These are phyloP conservation scores for Drosophila tropicalis DNA, from an alignment of 1,140 invertebrate species.

Conservation along the genomic window DNA sequence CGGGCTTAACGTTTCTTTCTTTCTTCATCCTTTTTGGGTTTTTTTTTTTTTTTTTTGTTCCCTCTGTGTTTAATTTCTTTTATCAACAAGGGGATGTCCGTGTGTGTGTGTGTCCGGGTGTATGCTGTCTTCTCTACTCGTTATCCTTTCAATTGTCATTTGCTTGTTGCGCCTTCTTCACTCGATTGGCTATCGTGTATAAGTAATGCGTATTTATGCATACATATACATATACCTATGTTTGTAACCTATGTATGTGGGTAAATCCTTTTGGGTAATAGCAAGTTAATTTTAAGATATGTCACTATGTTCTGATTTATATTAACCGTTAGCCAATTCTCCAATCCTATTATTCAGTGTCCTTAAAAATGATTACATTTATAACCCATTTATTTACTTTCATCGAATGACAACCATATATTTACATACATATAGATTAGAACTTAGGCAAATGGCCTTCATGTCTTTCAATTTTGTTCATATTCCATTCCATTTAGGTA, in stretches of 20 bases:
- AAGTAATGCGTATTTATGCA: conserved; percentile 9
- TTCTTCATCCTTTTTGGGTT: conserved; percentile 36
- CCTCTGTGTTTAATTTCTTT: conserved; percentile 74
- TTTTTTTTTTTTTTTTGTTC: conserved; percentile 44
- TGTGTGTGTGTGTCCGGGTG: conserved; percentile 20
- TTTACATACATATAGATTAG: too few species aligned
- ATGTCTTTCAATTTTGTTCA: too few species aligned
- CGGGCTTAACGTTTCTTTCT: conserved; percentile 66
- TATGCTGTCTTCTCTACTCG: conserved; percentile 26
- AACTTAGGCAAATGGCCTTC: too few species aligned
- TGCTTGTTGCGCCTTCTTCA: conserved; percentile 66
- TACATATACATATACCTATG: background rate
- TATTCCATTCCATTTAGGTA: too few species aligned
- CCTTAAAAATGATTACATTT: too few species aligned
- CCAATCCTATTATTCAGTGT: too few species aligned
- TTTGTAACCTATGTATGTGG: conserved; percentile 1
- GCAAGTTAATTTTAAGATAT: conserved; percentile 63
- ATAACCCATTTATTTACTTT: too few species aligned
- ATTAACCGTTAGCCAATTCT: too few species aligned
- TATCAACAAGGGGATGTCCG: conserved; percentile 56
- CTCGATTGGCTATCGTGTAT: conserved; percentile 42
- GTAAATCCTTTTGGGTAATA: conserved; percentile 60
- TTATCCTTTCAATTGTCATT: conserved; percentile 75
- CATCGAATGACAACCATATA: too few species aligned
- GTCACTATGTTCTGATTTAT: background rate